Percentiles rank a stretch among this genome's conserved stretches.
phyloP scores from a whole-genome alignment of 2,113 vertebrate genomes.

The Ictidomys tridecemlineatus region DNA sequence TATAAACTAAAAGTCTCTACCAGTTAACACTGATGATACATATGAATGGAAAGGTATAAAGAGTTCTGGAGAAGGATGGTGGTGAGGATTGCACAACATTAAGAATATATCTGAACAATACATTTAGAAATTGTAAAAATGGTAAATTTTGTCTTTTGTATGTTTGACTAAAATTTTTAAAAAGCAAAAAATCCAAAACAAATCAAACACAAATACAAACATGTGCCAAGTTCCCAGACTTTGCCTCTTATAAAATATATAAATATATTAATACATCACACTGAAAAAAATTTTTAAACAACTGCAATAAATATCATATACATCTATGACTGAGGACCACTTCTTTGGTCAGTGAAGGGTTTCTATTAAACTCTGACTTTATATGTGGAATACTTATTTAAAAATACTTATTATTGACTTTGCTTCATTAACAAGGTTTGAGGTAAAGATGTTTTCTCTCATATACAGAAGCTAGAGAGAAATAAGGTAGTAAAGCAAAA shows the following conservation, averaged over 20 bases:
- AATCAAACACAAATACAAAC: neutral
- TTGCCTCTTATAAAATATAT: neutral
- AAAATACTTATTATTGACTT: neutral
- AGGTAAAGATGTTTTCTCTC: neutral
- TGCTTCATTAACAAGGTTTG: neutral
- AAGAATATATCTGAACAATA: no score
- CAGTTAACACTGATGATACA: neutral
- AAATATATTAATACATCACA: neutral
- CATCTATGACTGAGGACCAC: neutral
- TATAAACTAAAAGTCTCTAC: neutral
- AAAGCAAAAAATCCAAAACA: neutral
- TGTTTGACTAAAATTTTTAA: neutral
- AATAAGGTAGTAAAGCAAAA: no score
- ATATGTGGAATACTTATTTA: neutral
- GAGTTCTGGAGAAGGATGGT: neutral
- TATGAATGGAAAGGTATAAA: neutral
- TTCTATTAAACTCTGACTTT: neutral
- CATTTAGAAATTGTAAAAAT: neutral
- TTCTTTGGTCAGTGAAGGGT: neutral
- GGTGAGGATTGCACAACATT: no score
- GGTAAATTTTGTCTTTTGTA: neutral
- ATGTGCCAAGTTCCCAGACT: rapidly evolving
- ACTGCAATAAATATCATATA: neutral
- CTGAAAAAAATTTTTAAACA: neutral
- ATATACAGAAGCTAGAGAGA: neutral